These are phyloP conservation scores for Chrysotoxum bicinctum DNA, from an alignment of 2,888 invertebrate species.

Conservation along the genomic window DNA sequence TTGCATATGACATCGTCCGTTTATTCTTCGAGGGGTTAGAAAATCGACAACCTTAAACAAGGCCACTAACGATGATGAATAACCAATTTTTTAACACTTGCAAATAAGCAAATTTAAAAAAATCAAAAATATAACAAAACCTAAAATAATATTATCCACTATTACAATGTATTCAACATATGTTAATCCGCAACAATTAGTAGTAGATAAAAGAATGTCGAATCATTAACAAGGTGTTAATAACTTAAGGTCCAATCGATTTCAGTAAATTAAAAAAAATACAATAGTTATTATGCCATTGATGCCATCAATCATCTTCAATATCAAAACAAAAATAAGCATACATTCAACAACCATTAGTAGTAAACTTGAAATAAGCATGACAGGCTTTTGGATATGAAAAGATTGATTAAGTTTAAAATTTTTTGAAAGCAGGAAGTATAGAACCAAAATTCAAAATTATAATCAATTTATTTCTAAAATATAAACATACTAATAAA, in stretches of 20 bases:
- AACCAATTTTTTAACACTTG: too few relatives aligned
- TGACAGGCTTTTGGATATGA: neutral
- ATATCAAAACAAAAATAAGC: constrained; percentile 1
- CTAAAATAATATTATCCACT: too few relatives aligned
- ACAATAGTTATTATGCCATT: neutral
- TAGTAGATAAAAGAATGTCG: neutral
- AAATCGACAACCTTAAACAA: too few relatives aligned
- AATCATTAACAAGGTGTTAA: neutral
- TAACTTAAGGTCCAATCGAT: neutral
- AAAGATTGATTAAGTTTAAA: neutral
- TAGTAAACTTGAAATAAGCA: constrained; percentile 4
- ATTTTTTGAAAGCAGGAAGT: constrained; percentile 17
- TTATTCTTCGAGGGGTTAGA: too few relatives aligned
- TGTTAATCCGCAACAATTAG: neutral
- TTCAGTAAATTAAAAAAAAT: neutral
- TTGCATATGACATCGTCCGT: too few relatives aligned
- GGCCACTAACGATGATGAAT: too few relatives aligned
- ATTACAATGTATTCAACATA: too few relatives aligned
- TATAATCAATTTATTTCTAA: neutral
- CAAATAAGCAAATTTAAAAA: too few relatives aligned
- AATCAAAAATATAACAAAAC: too few relatives aligned
- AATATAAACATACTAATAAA: neutral
- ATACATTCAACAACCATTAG: neutral
- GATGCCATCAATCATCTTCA: constrained; percentile 5
- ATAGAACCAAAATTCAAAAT: neutral